These are phyloP conservation scores for Oasisia sp. DNA, from an alignment of 2,888 invertebrate genomes.

Conservation along the genomic window DNA sequence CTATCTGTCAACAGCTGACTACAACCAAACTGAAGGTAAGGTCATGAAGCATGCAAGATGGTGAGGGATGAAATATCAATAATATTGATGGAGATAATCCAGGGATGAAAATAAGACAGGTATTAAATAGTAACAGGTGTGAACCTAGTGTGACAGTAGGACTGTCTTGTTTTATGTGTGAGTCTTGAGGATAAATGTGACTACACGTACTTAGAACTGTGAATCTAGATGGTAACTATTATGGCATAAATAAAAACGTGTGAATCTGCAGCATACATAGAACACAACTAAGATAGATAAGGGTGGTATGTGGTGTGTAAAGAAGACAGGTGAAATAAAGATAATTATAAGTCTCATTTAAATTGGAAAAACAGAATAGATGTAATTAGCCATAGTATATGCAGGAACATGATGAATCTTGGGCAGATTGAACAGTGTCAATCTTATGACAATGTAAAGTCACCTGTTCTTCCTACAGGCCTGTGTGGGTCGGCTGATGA, in stretches of 20 bases:
- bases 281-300: not conserved
- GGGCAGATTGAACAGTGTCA: not conserved
- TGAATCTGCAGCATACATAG: not conserved
- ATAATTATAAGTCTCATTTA: not conserved
- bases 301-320: not conserved
- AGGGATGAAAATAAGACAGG: not conserved
- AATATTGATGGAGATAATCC: not conserved
- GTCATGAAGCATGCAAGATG: not conserved
- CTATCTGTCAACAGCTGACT: not conserved
- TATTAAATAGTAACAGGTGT: not conserved
- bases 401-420: too few relatives aligned
- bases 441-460: not conserved
- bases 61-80: too few relatives aligned
- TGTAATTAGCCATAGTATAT: too few relatives aligned
- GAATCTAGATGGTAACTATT: too few relatives aligned
- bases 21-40: slow-evolving; percentile 19
- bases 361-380: not conserved
- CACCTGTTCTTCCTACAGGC: not conserved
- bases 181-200: too few relatives aligned
- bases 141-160: not conserved
- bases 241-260: not conserved
- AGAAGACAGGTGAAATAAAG: not conserved
- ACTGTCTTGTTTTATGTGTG: not conserved
- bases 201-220: too few relatives aligned
- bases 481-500: not conserved